phyloP scores from a whole-genome alignment of 1,140 invertebrate species.

The Ylistrum balloti region DNA sequence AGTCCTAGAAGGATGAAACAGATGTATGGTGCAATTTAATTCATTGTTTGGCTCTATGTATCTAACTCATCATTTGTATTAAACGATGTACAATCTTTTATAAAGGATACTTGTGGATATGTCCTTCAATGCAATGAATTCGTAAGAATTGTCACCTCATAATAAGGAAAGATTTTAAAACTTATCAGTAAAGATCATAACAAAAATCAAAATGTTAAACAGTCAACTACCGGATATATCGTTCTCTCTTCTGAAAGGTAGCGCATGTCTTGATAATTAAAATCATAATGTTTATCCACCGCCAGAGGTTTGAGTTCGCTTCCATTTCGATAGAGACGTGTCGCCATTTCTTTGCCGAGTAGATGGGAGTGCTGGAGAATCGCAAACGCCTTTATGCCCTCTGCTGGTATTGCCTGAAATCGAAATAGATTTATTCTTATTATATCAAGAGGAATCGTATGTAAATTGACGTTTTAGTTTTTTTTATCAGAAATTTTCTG shows the following conservation, averaged over 20 bases:
- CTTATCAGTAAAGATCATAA: too few relatives aligned
- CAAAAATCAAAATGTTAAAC: not conserved
- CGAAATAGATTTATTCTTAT: too few relatives aligned
- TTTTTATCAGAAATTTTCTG: too few relatives aligned
- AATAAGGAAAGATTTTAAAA: not conserved
- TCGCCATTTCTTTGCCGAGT: conserved; percentile 48
- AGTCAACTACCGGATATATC: conserved; percentile 44
- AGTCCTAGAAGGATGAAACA: too few relatives aligned
- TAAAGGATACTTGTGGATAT: too few relatives aligned
- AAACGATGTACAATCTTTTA: too few relatives aligned
- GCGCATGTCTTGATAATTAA: conserved; percentile 58
- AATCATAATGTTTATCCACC: conserved; percentile 56
- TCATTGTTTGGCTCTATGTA: too few relatives aligned
- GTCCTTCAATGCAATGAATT: too few relatives aligned
- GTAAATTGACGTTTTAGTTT: too few relatives aligned
- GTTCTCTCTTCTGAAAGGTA: not conserved
- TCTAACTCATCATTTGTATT: too few relatives aligned
- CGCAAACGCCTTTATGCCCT: conserved; percentile 54
- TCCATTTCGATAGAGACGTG: conserved; percentile 46
- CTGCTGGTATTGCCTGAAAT: not conserved
- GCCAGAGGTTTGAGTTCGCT: conserved; percentile 52
- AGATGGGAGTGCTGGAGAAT: conserved; percentile 57
- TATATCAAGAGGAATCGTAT: too few relatives aligned
- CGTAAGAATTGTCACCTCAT: not conserved
- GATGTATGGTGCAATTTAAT: too few relatives aligned